Evolutionary conservation across 2,113 vertebrate species (phyloP).

Genomic region (Phocoena phocoena): DNA sequence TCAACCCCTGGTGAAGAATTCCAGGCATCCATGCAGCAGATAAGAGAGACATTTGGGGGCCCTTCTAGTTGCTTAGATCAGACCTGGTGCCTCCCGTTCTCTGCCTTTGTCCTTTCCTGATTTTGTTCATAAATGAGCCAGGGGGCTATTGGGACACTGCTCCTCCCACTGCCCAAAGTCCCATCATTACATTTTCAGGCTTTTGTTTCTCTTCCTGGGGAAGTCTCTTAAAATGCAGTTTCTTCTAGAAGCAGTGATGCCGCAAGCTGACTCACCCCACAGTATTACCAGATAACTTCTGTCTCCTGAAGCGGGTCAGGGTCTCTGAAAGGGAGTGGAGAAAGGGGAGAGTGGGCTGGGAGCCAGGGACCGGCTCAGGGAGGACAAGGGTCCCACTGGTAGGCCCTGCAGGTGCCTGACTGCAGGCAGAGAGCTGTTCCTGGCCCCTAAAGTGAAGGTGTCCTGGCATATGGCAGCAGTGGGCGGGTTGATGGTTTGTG

Average conservation of each 20-base stretch:
- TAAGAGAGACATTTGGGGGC: not conserved
- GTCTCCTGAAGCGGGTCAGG: not conserved
- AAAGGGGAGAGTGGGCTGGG: too few relatives aligned
- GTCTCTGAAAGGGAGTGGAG: not conserved
- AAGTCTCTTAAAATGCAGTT: not conserved
- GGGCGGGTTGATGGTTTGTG: not conserved
- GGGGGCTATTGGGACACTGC: not conserved
- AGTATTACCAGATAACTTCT: not conserved
- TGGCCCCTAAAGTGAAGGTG: not conserved
- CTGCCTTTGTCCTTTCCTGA: not conserved
- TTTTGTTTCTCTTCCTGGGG: not conserved
- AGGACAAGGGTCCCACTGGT: not conserved
- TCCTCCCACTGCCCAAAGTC: fast-evolving
- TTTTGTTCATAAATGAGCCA: not conserved
- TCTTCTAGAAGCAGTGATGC: not conserved
- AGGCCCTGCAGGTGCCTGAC: not conserved
- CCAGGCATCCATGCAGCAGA: not conserved
- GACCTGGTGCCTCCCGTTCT: fast-evolving
- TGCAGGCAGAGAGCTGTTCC: not conserved
- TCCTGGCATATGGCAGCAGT: not conserved
- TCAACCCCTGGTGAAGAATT: not conserved
- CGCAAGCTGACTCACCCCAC: not conserved
- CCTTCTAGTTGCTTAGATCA: not conserved
- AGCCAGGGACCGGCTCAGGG: not conserved
- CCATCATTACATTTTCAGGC: not conserved